Evolutionary conservation across 2,113 vertebrate genomes (phyloP), one percentile per base, ranked within the genome.

Genomic region (Lathamus discolor): DNA sequence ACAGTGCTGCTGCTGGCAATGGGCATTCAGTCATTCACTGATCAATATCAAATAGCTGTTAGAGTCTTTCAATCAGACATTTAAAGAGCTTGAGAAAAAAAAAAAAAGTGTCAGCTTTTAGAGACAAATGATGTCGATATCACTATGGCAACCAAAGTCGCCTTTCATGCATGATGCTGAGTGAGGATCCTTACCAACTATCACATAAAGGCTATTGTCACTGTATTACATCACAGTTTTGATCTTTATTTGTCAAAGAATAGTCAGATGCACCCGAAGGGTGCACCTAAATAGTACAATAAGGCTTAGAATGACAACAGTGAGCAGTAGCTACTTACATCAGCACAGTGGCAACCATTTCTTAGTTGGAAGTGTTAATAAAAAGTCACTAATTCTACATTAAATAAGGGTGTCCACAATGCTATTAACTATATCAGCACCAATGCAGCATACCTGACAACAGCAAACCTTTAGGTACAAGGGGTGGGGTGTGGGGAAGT

Each of bases 61-160:
- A 91, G 73, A 63, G 35, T 92, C 78, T 68, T 93, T 95, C 93
- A 89, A 78, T 92, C 83, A 95, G 89, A 79, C 52, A 69, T 52
- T 92, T 92, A 93, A 89, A 79, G 39, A 88, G 27, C 63, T 49
- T 67, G 27, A 72, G 57, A 10, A 48, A n/a, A 55, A 57, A 48
- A n/a, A 55, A 57, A 95, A 70, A 23, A 18, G 9, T 18, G 16
- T 69, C 77, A 91, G 62, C 81, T 92, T 92, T 76, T 41, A 72
- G 57, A 76, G 43, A 91, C 17, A 93, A 92, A 72, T 44, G 13
- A 15, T 59, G 23, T 29, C 48, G 14, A 66, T 75, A 68, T 70
- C 62, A 64, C 91, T 39, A 76, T 76, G 74, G 81, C 52, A 92
- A 94, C 89, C 41, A 76, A 78, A 85, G 52, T 48, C 1, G 0